Percentiles rank a stretch among this genome's conserved stretches.
Conservation (phyloP, 2,797 vertebrate species). For the Dryobates pubescens region DNA sequence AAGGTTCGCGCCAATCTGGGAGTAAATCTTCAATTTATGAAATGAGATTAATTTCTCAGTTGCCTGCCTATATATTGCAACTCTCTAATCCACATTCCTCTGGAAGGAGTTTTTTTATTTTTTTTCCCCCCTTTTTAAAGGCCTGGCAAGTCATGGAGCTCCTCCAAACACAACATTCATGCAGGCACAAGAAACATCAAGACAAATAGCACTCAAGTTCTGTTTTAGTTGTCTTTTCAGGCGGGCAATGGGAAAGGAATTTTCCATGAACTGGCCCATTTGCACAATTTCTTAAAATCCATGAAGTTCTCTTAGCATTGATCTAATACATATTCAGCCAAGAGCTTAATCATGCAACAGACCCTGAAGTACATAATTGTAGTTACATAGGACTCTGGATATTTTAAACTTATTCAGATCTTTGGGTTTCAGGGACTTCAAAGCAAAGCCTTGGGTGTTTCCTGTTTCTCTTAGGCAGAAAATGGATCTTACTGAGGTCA, state of each 20-base stretch:
- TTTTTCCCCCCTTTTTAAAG: neutral
- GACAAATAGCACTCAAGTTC: accelerated
- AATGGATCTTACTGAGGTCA: neutral
- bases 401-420: slow-evolving; percentile 1
- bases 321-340: neutral
- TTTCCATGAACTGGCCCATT: neutral
- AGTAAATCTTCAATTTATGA: slow-evolving; percentile 18
- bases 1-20: neutral
- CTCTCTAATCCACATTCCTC: neutral
- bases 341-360: neutral
- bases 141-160: neutral
- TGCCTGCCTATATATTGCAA: neutral
- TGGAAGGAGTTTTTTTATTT: neutral
- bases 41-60: slow-evolving; percentile 35
- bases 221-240: neutral
- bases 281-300: neutral
- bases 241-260: neutral
- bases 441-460: slow-evolving; percentile 34
- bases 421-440: slow-evolving; percentile 6
- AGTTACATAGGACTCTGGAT: neutral
- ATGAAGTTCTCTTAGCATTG: neutral
- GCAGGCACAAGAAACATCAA: neutral
- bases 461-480: neutral
- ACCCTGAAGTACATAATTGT: neutral
- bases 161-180: neutral